Evolutionary conservation across 2,888 invertebrate genomes (phyloP), one percentile per base, ranked within the genome.

Genomic region (Anodontia alba): DNA sequence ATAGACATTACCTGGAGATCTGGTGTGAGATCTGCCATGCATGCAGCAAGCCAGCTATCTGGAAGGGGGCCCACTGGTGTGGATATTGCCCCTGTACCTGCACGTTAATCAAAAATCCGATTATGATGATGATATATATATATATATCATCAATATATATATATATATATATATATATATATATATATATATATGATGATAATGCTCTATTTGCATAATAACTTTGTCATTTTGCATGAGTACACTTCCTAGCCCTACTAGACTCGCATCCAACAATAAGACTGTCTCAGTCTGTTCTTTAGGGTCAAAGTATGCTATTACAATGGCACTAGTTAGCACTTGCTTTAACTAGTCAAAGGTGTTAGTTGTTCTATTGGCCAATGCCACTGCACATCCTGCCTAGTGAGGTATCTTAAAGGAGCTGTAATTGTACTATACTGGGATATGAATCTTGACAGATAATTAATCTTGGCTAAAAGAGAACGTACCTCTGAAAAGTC

Each of bases 381-480:
- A 42, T 68, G n/a, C 80, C 81, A 87, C 20, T 70, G 33, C 20
- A 49, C 54, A 42, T 81, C 26, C 10, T 67, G 66, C 49, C 68
- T 33, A 8, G 84, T 84, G 12, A 88, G 81, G n/a, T 62, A 33
- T 36, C 88, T 75, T 12, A 91, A 71, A 1, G 90, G 90, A 68
- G 79, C 87, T 12, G 83, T 72, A 10, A 84, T 69, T 31, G 84
- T 79, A 17, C 88, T 78, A 57, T 84, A 87, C 33, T 86, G 54
- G 23, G 73, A 74, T 12, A 90, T 91, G 43, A 91, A 91, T 46
- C 81, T 57, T 7, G 87, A 77, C 42, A 76, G 71, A 70, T 89
- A 90, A 54, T 84, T 87, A 8, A 80, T 78, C 86, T 88, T 86
- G 15, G 87, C 90, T 1, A 88, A 75, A 33, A 91, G 81, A 57